Percentiles rank a stretch among this genome's conserved stretches.
These are phyloP conservation scores for Bufo bufo DNA, from an alignment of 2,113 vertebrate species.

Conservation along the genomic window DNA sequence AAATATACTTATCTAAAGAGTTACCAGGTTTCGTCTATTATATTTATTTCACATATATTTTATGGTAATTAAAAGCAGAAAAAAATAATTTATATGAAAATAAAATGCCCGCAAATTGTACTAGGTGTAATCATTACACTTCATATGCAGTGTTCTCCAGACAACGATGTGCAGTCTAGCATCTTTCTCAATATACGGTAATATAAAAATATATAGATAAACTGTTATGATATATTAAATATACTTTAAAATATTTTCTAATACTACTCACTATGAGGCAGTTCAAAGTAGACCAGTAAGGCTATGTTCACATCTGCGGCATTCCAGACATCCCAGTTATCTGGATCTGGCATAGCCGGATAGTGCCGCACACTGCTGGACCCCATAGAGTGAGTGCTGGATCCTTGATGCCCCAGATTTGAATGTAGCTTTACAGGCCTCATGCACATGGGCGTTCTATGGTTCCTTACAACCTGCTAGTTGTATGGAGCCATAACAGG, in stretches of 20 bases:
- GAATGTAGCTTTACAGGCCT: not conserved
- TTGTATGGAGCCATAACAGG: not conserved
- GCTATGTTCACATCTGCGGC: no score
- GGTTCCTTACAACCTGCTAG: not conserved
- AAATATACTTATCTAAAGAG: not conserved
- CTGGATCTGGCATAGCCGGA: no score
- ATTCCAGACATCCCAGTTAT: no score
- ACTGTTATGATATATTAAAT: slow-evolving; percentile 14
- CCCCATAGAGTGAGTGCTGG: no score
- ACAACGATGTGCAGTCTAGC: not conserved
- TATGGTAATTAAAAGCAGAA: not conserved
- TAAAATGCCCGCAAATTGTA: not conserved
- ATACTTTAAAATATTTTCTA: slow-evolving; percentile 10
- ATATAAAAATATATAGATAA: slow-evolving; percentile 29
- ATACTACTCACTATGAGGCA: not conserved
- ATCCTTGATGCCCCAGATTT: no score
- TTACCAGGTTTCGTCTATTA: not conserved
- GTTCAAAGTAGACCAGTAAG: not conserved
- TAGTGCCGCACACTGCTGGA: no score
- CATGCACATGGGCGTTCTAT: no score
- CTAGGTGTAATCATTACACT: not conserved
- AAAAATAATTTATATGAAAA: slow-evolving; percentile 19
- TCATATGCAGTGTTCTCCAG: not conserved
- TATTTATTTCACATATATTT: not conserved
- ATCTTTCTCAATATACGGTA: not conserved